These are phyloP conservation scores for Drosophila phalerata DNA, from an alignment of 2,888 invertebrate species.

Conservation along the genomic window DNA sequence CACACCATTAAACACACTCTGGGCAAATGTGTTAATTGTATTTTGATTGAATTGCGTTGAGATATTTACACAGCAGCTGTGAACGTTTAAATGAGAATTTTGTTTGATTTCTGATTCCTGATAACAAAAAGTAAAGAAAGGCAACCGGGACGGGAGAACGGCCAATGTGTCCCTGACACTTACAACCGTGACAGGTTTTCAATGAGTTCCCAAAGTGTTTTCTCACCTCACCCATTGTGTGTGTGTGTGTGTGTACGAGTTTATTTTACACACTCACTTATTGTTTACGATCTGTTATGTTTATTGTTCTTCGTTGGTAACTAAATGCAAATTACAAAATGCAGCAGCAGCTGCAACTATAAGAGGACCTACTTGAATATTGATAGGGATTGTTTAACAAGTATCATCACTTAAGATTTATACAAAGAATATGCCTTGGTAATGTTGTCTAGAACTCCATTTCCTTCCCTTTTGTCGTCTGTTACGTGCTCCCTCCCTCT, in stretches of 20 bases:
- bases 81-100: conserved; percentile 33
- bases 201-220: conserved; percentile 37
- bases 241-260: conserved; percentile 18
- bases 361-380: conserved; percentile 4
- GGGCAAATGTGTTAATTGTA: conserved; percentile 73
- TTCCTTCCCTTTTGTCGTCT: conserved; percentile 5
- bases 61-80: conserved; percentile 63
- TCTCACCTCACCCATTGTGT: conserved; percentile 17
- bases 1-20: conserved; percentile 10
- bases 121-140: conserved; percentile 6
- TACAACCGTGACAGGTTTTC: conserved; percentile 40
- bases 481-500: background rate
- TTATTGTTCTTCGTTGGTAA: conserved; percentile 17
- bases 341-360: conserved; percentile 14
- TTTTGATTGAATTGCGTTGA: conserved; percentile 75
- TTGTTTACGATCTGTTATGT: conserved; percentile 30
- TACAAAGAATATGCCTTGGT: conserved; percentile 26
- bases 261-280: conserved; percentile 44
- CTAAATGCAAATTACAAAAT: conserved; percentile 41
- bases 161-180: conserved; percentile 15
- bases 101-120: conserved; percentile 37
- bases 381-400: conserved; percentile 19
- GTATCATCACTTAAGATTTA: conserved; percentile 15
- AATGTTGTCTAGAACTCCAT: conserved; percentile 2
- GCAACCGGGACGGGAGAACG: conserved; percentile 16